These are phyloP conservation scores for Pinctada fucata DNA, from an alignment of 2,888 invertebrate species.

Conservation along the genomic window DNA sequence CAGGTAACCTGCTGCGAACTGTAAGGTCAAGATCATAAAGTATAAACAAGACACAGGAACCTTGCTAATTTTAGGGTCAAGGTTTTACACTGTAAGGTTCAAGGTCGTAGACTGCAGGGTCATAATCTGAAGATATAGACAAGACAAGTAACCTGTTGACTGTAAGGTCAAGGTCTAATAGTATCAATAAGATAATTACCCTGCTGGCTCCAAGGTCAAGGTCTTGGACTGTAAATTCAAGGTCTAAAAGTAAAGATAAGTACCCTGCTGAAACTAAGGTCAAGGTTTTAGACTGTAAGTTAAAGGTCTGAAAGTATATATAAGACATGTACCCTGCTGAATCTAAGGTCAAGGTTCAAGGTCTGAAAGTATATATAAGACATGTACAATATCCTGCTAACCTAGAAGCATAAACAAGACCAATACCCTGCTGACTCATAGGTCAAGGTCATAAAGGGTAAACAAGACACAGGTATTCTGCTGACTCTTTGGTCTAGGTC, in stretches of 20 bases:
- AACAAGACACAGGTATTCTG: neutral
- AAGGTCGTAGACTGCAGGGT: neutral
- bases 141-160: neutral
- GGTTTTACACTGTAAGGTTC: no score
- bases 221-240: neutral
- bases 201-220: neutral
- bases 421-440: no score
- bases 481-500: neutral
- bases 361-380: no score
- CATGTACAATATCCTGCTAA: no score
- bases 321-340: no score
- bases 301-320: no score
- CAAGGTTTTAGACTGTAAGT: neutral
- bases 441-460: neutral
- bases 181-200: neutral
- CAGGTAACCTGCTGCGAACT: conserved; percentile 57
- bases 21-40: neutral
- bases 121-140: neutral
- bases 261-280: no score
- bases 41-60: no score
- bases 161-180: neutral
- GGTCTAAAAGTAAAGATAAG: no score
- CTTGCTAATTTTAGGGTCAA: no score
- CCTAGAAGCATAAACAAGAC: no score
- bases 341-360: no score